These are phyloP conservation scores for Chrysaora quinquecirrha DNA, from an alignment of 30 jellyfish, hydroid and myxozoan species.

Conservation along the genomic window DNA sequence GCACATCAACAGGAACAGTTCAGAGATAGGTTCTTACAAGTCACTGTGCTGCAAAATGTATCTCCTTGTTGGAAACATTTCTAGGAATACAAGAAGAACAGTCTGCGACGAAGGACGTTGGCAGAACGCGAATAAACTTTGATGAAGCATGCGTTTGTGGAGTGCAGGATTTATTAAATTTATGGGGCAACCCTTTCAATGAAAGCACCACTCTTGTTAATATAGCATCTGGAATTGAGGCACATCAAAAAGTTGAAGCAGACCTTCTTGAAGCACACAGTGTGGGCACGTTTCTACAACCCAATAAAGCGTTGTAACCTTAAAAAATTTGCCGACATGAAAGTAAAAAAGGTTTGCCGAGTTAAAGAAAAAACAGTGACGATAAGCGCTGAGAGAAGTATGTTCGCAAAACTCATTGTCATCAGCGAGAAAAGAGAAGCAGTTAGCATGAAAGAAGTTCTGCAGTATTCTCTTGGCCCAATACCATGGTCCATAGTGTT, in stretches of 20 bases:
- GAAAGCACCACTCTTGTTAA: too few species aligned
- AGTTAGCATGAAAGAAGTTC: too few species aligned
- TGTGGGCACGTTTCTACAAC: conserved; percentile 4
- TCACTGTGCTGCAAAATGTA: conserved; percentile 37
- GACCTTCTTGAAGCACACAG: conserved; percentile 30
- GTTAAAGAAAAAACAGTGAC: conserved; percentile 42
- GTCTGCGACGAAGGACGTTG: too few species aligned
- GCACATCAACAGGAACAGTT: conserved; percentile 57
- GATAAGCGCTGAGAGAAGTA: too few species aligned
- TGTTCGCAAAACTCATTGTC: conserved; percentile 44
- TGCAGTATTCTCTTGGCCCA: conserved; percentile 54
- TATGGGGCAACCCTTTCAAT: conserved; percentile 50
- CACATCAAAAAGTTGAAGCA: conserved; percentile 19
- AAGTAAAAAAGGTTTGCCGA: conserved; percentile 32
- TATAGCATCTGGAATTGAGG: too few species aligned
- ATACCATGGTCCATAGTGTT: conserved; percentile 54
- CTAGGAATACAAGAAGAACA: too few species aligned
- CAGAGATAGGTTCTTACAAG: conserved; percentile 74
- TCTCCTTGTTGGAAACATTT: conserved; percentile 14
- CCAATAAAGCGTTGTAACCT: too few species aligned
- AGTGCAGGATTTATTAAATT: background rate
- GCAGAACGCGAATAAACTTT: too few species aligned
- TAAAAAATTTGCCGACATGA: conserved; percentile 27
- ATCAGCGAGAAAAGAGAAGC: conserved; percentile 32
- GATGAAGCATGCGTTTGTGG: conserved; percentile 29